Base-by-base conservation (phyloP, 2,888 invertebrate genomes). In the Ochropleura leucogaster region DNA sequence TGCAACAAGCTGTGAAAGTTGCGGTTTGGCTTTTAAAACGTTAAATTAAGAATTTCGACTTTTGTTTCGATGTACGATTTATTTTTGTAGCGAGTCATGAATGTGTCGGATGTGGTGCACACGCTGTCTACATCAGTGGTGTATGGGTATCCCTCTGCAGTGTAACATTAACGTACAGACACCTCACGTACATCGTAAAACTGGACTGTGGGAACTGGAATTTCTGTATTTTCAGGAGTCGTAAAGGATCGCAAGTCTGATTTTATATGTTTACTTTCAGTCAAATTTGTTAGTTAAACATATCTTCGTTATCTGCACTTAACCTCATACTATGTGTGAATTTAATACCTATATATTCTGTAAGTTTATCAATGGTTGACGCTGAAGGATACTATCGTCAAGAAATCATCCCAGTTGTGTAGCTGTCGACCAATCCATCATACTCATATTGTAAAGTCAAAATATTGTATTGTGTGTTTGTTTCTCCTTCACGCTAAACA, bases 251-350 rank as follows among this genome's bases (percentile, higher is more conserved):
- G 63, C 46, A 70, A 57, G 18, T 47, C 53, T 44, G 44, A 51
- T 62, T 79, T 70, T 74, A 75, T 53, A 14, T 80, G 81, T 79
- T 75, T 79, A 80, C 69, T 63, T 80, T 63, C 62, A 75, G 60
- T 63, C 57, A 59, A 63, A 69, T 67, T 51, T 62, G 59, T 75
- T 47, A 49, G 18, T 12, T 44, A 42, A 80, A 74, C n/a, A 55
- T 46, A 62, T 65, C 40, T 80, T 60, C 68, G 42, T 47, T 73
- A 73, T 55, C 63, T 63, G 51, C 63, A 51, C 46, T 67, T 72
- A 57, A 63, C 14, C 20, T 65, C 46, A 14, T 40, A 55, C 6
- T 49, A 12, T 44, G 46, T 63, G 8, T 20, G 44, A 62, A 72
- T 77, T 12, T 18, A 55, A 62, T 62, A 55, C 10, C 12, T 20